phyloP scores from a whole-genome alignment of 37 sponge, comb jelly and placozoan species.

The Chondrosia reniformis region DNA sequence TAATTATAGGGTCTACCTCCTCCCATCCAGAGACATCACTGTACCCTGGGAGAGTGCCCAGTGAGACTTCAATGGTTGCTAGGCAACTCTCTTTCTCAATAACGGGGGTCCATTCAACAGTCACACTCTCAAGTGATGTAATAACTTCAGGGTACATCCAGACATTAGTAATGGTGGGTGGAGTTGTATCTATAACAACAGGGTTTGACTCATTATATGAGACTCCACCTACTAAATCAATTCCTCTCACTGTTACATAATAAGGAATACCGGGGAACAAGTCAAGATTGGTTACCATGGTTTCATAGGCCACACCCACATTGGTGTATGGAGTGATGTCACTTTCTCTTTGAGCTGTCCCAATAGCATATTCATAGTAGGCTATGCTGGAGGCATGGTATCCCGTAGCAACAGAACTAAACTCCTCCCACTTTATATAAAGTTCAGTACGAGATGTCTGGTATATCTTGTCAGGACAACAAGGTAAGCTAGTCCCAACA shows the following conservation, averaged over 20 bases:
- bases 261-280: constrained; percentile 50
- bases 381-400: constrained; percentile 40
- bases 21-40: constrained; percentile 48
- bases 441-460: constrained; percentile 56
- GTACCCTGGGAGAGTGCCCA: constrained; percentile 54
- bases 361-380: constrained; percentile 67
- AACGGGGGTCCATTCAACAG: constrained; percentile 38
- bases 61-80: constrained; percentile 22
- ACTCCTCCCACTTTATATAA: constrained; percentile 50
- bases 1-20: no score
- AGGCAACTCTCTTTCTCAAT: constrained; percentile 63
- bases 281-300: constrained; percentile 28
- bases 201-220: constrained; percentile 12
- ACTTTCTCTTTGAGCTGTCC: constrained; percentile 16
- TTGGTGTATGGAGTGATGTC: constrained; percentile 45
- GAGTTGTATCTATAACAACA: constrained; percentile 61
- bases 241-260: constrained; percentile 62
- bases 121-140: not conserved
- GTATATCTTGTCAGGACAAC: not conserved
- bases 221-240: constrained; percentile 16
- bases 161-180: constrained; percentile 35
- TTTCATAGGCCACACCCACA: constrained; percentile 52
- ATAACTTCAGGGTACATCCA: constrained; percentile 13
- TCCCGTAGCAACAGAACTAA: constrained; percentile 30
- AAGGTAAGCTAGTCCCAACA: not conserved